Evolutionary conservation across 2,113 vertebrate genomes (phyloP), one percentile per base, ranked within the genome.

Genomic region (Petromus typicus): DNA sequence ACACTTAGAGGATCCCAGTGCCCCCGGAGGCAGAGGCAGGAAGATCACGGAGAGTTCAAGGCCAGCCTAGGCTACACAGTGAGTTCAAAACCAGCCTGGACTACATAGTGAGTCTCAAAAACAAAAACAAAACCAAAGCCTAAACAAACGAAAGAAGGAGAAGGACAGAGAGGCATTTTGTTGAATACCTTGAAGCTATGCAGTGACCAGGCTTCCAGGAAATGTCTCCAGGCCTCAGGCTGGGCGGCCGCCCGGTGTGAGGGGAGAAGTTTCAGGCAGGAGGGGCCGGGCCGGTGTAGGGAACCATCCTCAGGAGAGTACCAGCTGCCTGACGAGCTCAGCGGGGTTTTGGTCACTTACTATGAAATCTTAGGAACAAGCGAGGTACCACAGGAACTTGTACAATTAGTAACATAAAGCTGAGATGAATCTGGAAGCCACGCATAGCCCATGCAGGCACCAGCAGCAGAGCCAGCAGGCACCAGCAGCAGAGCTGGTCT

Each of bases 401-500:
- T 43, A 61, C 73, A 82, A 76, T 54, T 48, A 78, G 57, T 56
- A 54, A 86, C 14, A 75, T 76, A 13, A 27, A 32, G 76, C 67
- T 34, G 20, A 30, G 56, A 43, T 61, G 27, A 45, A 66, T 34
- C 43, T 69, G 85, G 64, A 89, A 95, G 61, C 27, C 56, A 11
- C 9, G 10, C 22, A 4, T 5, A 10, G 69, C 10, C n/a, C 20
- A 4, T 7, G 7, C 51, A 51, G 3, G 1, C 1, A 8, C 4
- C n/a, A 40, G 67, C 66, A 69, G 67, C 67, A 71, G 37, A 25
- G 48, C 32, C 30, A 2, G 5, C 2, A 6, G n/a, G n/a, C n/a
- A n/a, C n/a, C n/a, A n/a, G n/a, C n/a, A n/a, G n/a, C n/a, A n/a
- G n/a, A n/a, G n/a, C n/a, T n/a, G n/a, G n/a, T n/a, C n/a, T n/a